Evolutionary conservation across 2,888 invertebrate genomes (phyloP), one percentile per base, ranked within the genome.

Genomic region (Rhingia rostrata): DNA sequence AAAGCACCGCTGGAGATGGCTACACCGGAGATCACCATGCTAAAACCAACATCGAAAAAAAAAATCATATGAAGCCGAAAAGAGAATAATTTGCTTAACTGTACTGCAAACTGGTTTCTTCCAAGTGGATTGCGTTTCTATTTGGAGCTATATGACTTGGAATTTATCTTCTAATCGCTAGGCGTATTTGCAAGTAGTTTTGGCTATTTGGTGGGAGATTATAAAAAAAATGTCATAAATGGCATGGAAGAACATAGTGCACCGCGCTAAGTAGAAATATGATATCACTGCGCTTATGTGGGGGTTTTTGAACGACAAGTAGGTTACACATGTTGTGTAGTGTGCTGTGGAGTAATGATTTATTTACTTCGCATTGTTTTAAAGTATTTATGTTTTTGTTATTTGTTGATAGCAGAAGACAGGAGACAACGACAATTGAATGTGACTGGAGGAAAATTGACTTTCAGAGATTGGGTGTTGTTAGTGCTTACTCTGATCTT

Each of bases 241-340:
- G 41, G 61, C 30, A 79, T 66, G 79, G 10, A 58, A 67, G 12
- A 63, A 9, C 58, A 58, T 35, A 43, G 33, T 5, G 22, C 22
- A 2, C 22, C 22, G 22, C 22, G 22, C 22, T 22, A 22, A 56
- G 6, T 4, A 58, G 43, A 43, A 56, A 63, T 32, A 61, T 75
- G 61, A 56, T 75, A 80, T 69, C 63, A 51, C 75, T 32, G 63
- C 56, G 54, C 49, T 49, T 9, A 74, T 56, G 22, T 2, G 35
- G 58, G 14, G 54, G 67, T 60, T 47, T 74, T 56, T 49, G 58
- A 67, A 67, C 80, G 53, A 69, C 54, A 80, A 80, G 47, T 80
- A 80, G 74, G 80, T 80, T 80, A 67, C 63, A 66, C 73, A 51
- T 64, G 58, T 58, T 39, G 37, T 39, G 4, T 32, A 37, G 12